Evolutionary conservation across 2,797 vertebrate genomes (phyloP), one percentile per base, ranked within the genome.

Genomic region (Chaetophractus vellerosus): DNA sequence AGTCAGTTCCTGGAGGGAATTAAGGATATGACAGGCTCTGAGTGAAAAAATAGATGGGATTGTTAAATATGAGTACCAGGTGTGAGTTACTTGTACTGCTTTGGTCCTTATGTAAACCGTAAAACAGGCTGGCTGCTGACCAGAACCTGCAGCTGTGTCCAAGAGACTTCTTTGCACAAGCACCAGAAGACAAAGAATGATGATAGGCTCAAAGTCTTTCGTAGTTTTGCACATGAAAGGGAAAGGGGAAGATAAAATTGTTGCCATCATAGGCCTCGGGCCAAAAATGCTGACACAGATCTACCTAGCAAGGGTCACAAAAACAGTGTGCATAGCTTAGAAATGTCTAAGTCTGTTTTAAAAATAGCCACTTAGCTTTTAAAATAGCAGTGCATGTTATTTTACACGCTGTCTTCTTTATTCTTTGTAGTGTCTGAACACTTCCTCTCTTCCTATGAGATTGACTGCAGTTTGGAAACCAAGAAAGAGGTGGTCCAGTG

Each of bases 401-500:
- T 36, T 95, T 61, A 75, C 75, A 64, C 0, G 9, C 24, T 93
- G 75, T 90, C 3, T 0, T 93, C 79, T 93, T 74, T 26, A 21
- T 71, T 95, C 81, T 91, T 88, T 72, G 71, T 91, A 99, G 99
- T 99, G 92, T 99, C 99, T 1, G 98, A 99, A 90, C 99, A 99
- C 97, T 99, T 99, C 97, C 98, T 99, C 66, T 99, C 99, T 21
- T 98, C 98, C n/a, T 99, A 99, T 97, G 98, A 99, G 63, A 99
- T 99, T 18, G 99, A 99, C 95, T 99, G 99, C 94, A 98, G 98
- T 15, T 18, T 96, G 7, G 98, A 99, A 96, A 99, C 98, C 41
- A 99, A 99, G 98, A 98, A 79, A 23, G 99, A 99, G 95, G 98
- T 99, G 10, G 99, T 99, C 28, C 99, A 99, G 87, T 99, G 99